Conservation (phyloP, 2,113 vertebrate species). For the Pelecanus crispus region DNA sequence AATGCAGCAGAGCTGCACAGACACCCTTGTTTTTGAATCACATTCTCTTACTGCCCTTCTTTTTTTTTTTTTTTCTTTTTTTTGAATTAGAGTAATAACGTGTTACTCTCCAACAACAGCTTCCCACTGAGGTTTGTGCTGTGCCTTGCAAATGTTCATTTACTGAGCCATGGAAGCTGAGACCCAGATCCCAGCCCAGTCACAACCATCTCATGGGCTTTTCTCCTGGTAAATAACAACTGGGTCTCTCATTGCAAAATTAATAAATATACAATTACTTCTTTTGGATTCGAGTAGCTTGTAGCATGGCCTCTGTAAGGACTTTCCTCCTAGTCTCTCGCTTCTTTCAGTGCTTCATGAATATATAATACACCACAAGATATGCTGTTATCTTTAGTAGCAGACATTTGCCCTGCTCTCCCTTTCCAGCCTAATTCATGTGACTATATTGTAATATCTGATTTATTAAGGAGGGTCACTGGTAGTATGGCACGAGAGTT, state of each 20-base stretch:
- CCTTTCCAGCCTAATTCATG: neutral
- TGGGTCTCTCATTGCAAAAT: neutral
- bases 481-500: neutral
- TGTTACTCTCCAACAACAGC: neutral
- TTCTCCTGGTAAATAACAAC: neutral
- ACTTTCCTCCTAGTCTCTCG: neutral
- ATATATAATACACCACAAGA: neutral
- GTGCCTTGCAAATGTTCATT: neutral
- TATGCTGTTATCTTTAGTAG: neutral
- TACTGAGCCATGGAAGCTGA: neutral
- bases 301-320: neutral
- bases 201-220: neutral
- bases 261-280: neutral
- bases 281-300: neutral
- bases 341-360: neutral
- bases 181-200: neutral
- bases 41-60: neutral
- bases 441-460: constrained; percentile 5
- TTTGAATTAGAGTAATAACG: neutral
- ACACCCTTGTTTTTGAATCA: neutral
- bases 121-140: neutral
- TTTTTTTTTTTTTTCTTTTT: neutral
- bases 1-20: neutral
- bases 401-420: neutral
- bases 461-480: constrained; percentile 16